Conservation (phyloP, 2,797 vertebrate species). For the Semaprochilodus insignis region DNA sequence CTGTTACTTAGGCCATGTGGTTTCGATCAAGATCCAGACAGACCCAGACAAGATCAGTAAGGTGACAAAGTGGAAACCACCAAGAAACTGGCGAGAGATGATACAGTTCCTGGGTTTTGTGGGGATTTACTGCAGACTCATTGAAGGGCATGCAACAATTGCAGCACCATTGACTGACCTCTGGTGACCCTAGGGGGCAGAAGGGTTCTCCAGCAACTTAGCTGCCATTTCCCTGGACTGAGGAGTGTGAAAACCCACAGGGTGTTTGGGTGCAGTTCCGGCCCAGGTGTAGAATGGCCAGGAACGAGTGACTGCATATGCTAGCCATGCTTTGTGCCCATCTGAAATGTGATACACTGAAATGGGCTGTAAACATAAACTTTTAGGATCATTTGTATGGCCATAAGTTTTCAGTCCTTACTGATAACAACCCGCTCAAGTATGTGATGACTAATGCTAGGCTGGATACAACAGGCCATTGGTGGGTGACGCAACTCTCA, state of each 20-base stretch:
- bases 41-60: slow-evolving; percentile 27
- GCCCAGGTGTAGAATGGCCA: neutral
- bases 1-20: slow-evolving; percentile 11
- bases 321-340: neutral
- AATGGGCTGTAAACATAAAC: too few species aligned
- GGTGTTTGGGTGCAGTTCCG: neutral
- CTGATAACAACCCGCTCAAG: slow-evolving; percentile 12
- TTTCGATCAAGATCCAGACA: slow-evolving; percentile 13
- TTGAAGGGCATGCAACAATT: neutral
- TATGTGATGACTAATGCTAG: slow-evolving; percentile 55
- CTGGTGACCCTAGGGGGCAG: neutral
- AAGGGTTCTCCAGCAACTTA: neutral
- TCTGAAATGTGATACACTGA: neutral
- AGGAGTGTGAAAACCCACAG: neutral
- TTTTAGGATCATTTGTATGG: too few species aligned
- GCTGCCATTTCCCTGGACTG: neutral
- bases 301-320: neutral
- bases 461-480: slow-evolving; percentile 47
- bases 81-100: too few species aligned
- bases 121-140: neutral
- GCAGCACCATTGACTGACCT: neutral
- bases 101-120: too few species aligned
- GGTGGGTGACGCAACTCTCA: slow-evolving; percentile 49
- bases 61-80: slow-evolving; percentile 2
- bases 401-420: too few species aligned